These are phyloP conservation scores for Chaetogeoica ovagalla DNA, from an alignment of 2,888 invertebrate genomes.

Conservation along the genomic window DNA sequence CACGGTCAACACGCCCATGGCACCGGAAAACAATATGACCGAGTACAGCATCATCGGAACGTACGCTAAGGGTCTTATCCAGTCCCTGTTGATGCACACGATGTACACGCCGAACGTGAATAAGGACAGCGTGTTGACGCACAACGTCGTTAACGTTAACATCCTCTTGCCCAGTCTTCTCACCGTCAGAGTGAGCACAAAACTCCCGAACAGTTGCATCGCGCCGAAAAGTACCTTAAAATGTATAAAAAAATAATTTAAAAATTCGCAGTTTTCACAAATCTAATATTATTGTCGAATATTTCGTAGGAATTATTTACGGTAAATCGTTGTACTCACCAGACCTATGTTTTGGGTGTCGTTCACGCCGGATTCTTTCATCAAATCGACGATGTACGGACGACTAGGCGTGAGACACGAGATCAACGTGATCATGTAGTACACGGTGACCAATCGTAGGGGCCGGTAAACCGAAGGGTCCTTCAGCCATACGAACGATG, in stretches of 20 bases:
- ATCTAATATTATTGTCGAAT: neutral
- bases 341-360: slow-evolving; percentile 1
- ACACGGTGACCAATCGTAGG: neutral
- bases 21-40: slow-evolving; percentile 17
- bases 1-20: slow-evolving; percentile 30
- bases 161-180: slow-evolving; percentile 6
- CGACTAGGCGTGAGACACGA: slow-evolving; percentile 18
- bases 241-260: neutral
- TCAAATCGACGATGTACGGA: slow-evolving; percentile 23
- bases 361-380: slow-evolving; percentile 15
- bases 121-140: slow-evolving; percentile 9
- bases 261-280: neutral
- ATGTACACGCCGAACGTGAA: slow-evolving; percentile 17
- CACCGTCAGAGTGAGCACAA: neutral
- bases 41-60: slow-evolving; percentile 10
- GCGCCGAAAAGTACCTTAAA: slow-evolving; percentile 31
- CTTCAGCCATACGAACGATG: neutral
- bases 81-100: neutral
- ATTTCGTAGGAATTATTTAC: too few species aligned
- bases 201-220: slow-evolving; percentile 27
- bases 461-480: slow-evolving; percentile 19
- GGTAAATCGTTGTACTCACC: slow-evolving; percentile 12
- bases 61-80: neutral
- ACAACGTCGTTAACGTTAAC: slow-evolving; percentile 6
- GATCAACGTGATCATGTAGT: slow-evolving; percentile 29